Evolutionary conservation across 1,140 invertebrate genomes (phyloP).

Genomic region (Euwallacea fornicatus): DNA sequence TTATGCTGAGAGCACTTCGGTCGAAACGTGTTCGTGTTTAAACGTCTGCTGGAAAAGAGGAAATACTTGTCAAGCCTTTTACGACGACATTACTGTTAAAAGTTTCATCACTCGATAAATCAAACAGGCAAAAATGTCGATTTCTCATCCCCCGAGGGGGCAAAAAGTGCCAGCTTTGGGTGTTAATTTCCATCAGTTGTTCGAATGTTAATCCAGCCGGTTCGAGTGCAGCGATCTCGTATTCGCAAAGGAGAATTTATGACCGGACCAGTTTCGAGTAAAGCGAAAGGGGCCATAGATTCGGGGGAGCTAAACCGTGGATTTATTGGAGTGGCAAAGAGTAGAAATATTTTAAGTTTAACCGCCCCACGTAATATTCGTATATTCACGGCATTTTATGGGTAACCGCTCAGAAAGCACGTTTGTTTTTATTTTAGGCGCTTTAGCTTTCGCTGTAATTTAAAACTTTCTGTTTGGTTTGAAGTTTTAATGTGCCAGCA

Average conservation of each 20-base stretch:
- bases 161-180: neutral
- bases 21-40: neutral
- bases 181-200: slow-evolving; percentile 2
- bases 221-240: neutral
- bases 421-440: too few species aligned
- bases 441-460: too few species aligned
- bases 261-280: too few species aligned
- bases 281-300: slow-evolving; percentile 9
- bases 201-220: neutral
- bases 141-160: neutral
- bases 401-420: neutral
- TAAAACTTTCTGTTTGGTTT: too few species aligned
- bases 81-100: neutral
- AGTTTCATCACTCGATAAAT: neutral
- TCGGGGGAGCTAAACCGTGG: slow-evolving; percentile 5
- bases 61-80: neutral
- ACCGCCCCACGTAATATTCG: slow-evolving; percentile 24
- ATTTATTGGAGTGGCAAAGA: slow-evolving; percentile 18
- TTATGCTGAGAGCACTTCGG: neutral
- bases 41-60: neutral
- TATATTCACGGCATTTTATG: slow-evolving; percentile 10
- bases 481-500: too few species aligned
- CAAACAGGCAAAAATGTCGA: neutral
- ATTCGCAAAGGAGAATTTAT: slow-evolving; percentile 12
- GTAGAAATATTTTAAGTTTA: slow-evolving; percentile 21